phyloP scores from a whole-genome alignment of 92 coral and sea anemone genomes.

The Virgularia gustaviana region DNA sequence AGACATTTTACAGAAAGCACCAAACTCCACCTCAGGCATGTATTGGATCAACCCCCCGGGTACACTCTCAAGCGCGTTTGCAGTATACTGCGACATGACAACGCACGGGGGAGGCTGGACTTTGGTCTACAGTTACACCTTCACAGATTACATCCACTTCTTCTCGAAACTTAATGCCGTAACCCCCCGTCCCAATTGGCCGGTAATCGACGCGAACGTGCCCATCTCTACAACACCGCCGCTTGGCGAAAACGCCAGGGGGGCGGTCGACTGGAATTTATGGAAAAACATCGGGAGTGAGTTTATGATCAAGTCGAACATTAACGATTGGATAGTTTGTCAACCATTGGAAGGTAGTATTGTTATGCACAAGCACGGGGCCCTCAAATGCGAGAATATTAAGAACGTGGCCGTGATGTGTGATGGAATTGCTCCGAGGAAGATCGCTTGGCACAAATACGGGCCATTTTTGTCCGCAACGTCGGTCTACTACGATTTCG shows the following conservation, averaged over 20 bases:
- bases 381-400: constrained; percentile 46
- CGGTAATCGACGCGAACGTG: constrained; percentile 12
- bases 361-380: constrained; percentile 34
- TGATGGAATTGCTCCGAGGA: constrained; percentile 9
- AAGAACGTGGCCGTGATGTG: constrained; percentile 34
- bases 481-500: constrained; percentile 54
- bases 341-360: constrained; percentile 50
- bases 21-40: constrained; percentile 41
- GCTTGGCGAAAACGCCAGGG: constrained; percentile 44
- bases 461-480: constrained; percentile 19
- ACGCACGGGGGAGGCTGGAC: constrained; percentile 66
- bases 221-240: constrained; percentile 58
- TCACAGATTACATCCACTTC: constrained; percentile 57
- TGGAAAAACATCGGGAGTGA: constrained; percentile 63
- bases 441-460: not conserved
- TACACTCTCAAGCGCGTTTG: constrained; percentile 7
- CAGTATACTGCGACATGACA: constrained; percentile 60
- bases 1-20: constrained; percentile 7
- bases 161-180: constrained; percentile 48
- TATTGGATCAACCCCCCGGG: constrained; percentile 60
- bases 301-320: constrained; percentile 61
- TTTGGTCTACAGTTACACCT: constrained; percentile 54
- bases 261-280: constrained; percentile 51
- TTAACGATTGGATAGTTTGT: constrained; percentile 72
- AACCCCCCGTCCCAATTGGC: constrained; percentile 72